These are phyloP conservation scores for Lanius collurio DNA, from an alignment of 2,113 vertebrate genomes.

Conservation along the genomic window DNA sequence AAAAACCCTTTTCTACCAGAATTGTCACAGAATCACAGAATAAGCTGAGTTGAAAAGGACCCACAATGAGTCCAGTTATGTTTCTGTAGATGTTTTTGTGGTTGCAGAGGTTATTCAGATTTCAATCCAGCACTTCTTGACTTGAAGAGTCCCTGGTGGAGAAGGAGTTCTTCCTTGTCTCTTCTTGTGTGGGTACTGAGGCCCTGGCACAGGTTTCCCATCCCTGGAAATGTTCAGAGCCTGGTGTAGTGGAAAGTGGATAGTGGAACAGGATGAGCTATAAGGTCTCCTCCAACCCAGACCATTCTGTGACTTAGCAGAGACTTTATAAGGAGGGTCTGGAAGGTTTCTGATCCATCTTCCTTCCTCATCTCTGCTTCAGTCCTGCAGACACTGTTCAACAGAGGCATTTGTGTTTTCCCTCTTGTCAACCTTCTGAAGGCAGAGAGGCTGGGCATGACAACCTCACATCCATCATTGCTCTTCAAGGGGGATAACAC, in stretches of 20 bases:
- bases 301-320: neutral
- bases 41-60: neutral
- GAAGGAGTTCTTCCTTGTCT: neutral
- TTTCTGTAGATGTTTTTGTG: neutral
- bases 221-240: neutral
- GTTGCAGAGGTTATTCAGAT: neutral
- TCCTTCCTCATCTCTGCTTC: neutral
- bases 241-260: neutral
- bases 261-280: neutral
- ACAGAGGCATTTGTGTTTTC: fast-evolving
- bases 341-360: neutral
- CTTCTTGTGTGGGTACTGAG: neutral
- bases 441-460: neutral
- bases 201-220: neutral
- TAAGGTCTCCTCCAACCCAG: neutral
- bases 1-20: neutral
- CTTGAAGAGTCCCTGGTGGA: fast-evolving
- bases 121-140: neutral
- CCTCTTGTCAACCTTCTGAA: neutral
- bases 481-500: fast-evolving
- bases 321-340: neutral
- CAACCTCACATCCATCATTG: fast-evolving
- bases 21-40: neutral
- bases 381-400: neutral
- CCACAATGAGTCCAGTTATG: neutral